Conservation (phyloP, 2,797 vertebrate species). For the Argentina silus region DNA sequence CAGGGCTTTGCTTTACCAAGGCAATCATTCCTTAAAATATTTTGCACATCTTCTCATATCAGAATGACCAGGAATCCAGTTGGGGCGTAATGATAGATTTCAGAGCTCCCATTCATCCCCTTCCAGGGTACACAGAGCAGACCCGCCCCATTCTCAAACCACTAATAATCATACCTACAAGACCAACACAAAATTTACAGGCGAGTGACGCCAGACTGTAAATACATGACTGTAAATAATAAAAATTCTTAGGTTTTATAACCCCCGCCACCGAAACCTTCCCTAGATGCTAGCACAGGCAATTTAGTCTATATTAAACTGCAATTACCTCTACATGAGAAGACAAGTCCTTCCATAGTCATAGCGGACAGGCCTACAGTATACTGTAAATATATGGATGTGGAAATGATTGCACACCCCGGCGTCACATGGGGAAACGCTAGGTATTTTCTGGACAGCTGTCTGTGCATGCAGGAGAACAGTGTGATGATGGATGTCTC, state of each 20-base stretch:
- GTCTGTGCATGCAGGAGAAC: constrained; percentile 8
- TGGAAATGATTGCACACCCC: constrained; percentile 29
- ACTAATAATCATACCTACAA: constrained; percentile 66
- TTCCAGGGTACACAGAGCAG: constrained; percentile 41
- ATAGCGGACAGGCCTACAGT: constrained; percentile 32
- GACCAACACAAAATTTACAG: constrained; percentile 57
- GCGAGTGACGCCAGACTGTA: neutral
- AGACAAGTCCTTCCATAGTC: constrained; percentile 60
- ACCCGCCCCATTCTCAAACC: constrained; percentile 28
- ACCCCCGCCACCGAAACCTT: neutral
- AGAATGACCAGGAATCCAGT: constrained; percentile 62
- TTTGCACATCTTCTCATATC: constrained; percentile 70
- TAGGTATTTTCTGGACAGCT: constrained; percentile 19
- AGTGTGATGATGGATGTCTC: constrained; percentile 3
- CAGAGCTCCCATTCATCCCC: constrained; percentile 37
- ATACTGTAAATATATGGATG: too few species aligned
- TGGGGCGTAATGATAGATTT: constrained; percentile 68
- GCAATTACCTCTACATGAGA: constrained; percentile 76
- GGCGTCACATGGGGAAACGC: constrained; percentile 37
- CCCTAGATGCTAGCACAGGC: constrained; percentile 47
- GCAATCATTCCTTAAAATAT: constrained; percentile 19
- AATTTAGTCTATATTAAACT: constrained; percentile 62
- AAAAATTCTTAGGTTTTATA: constrained; percentile 39
- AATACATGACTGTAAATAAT: constrained; percentile 59
- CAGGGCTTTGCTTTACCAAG: too few species aligned